A percentile compares a stretch with the other conserved stretches of the same genome.
phyloP scores from a whole-genome alignment of 2,797 vertebrate genomes.

The Austrolebias charrua region DNA sequence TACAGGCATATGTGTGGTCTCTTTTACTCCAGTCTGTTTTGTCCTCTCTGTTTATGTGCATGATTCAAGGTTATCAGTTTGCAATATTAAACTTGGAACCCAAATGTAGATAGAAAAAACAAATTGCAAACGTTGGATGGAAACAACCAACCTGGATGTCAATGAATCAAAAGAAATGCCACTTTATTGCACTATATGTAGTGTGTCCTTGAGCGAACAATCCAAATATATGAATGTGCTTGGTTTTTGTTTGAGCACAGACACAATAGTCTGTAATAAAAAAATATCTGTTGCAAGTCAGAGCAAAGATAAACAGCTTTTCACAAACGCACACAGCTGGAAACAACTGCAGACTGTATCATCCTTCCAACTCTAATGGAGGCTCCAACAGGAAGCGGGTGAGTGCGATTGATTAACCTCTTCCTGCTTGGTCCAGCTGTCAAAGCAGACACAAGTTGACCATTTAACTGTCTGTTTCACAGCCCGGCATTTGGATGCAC shows the following conservation, averaged over 20 bases:
- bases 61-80: slow-evolving; percentile 18
- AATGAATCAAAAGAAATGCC: slow-evolving; percentile 34
- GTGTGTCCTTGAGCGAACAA: slow-evolving; percentile 28
- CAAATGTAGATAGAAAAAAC: slow-evolving; percentile 2
- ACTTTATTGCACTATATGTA: slow-evolving; percentile 1
- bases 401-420: slow-evolving; percentile 77
- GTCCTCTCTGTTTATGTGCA: slow-evolving; percentile 2
- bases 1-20: not conserved
- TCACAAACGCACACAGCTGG: slow-evolving; percentile 21
- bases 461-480: slow-evolving; percentile 55
- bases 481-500: not conserved
- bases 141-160: slow-evolving; percentile 15
- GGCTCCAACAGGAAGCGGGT: slow-evolving; percentile 73
- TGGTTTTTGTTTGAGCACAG: slow-evolving; percentile 23
- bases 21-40: not conserved
- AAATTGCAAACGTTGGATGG: not conserved
- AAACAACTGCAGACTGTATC: slow-evolving; percentile 33
- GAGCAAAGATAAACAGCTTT: not conserved
- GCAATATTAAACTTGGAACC: slow-evolving; percentile 7
- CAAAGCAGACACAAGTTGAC: slow-evolving; percentile 69
- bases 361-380: slow-evolving; percentile 54
- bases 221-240: slow-evolving; percentile 31
- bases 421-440: slow-evolving; percentile 68
- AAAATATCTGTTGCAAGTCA: slow-evolving; percentile 14
- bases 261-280: slow-evolving; percentile 30